Evolutionary conservation across 2,113 vertebrate species (phyloP), one percentile per base, ranked within the genome.

Genomic region (Phrynosoma blainvillii): DNA sequence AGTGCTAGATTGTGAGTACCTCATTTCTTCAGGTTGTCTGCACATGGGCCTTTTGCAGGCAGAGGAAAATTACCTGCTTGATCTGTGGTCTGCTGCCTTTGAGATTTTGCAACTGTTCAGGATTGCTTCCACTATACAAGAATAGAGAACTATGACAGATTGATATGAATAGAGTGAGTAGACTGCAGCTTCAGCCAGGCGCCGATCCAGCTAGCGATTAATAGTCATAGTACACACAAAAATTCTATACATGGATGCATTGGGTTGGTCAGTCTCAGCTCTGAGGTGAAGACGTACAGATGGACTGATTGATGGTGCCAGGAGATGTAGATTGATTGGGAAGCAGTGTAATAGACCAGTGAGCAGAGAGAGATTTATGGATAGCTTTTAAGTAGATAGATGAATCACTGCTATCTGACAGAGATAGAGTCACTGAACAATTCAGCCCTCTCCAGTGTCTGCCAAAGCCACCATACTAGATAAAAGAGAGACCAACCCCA

Each of bases 371-470:
- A 23, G 73, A 92, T 87, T 20, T 21, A 89, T 91, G 90, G 90
- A 77, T 14, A 66, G 79, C 87, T 74, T 7, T 1, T 10, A 82
- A 89, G 91, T 87, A 92, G 86, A 89, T 83, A 47, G 71, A 82
- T 90, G 82, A 80, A 73, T 82, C 89, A 84, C 32, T 88, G 71
- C 84, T 81, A 89, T 84, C 73, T 89, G 84, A 91, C 81, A 81
- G 78, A 54, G 84, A 73, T 87, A 66, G 70, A 90, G 89, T 86
- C 52, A 20, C 1, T 2, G 25, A 77, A 84, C 71, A 40, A 65
- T 76, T 83, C 82, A 77, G 84, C 27, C 87, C 84, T 79, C 56
- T 73, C 30, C 23, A 65, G 56, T 75, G 23, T 25, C 68, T 32
- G 18, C 81, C 81, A 80, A 76, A 83, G 75, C 84, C 62, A 86